These are phyloP conservation scores for Ascaphus truei DNA, from an alignment of 2,113 vertebrate species.

Conservation along the genomic window DNA sequence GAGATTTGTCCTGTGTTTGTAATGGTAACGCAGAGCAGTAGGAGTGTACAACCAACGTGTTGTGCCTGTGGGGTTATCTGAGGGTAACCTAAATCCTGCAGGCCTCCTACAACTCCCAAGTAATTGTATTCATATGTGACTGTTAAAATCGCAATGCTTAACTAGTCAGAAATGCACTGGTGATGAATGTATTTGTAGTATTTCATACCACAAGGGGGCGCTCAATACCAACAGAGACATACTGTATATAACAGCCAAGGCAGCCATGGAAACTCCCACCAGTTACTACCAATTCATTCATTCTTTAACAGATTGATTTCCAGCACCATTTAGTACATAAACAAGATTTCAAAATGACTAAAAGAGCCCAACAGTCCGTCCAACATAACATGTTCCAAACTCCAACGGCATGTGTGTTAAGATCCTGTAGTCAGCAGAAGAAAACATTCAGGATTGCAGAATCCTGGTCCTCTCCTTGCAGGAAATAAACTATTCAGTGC, in stretches of 20 bases:
- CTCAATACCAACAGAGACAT: not conserved
- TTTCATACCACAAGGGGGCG: constrained; percentile 13
- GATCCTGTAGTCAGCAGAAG: too few species aligned
- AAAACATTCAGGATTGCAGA: too few species aligned
- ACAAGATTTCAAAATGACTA: too few species aligned
- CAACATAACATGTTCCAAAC: too few species aligned
- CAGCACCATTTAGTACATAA: too few species aligned
- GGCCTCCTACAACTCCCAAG: constrained; percentile 8
- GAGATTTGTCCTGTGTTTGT: not conserved
- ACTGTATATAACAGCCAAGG: not conserved
- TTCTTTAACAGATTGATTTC: not conserved
- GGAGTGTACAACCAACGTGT: not conserved
- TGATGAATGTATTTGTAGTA: not conserved
- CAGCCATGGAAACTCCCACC: too few species aligned
- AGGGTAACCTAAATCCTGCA: constrained; percentile 16
- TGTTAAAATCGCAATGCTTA: not conserved
- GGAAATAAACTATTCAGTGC: too few species aligned
- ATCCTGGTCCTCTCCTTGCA: too few species aligned
- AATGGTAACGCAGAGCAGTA: not conserved
- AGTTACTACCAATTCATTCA: not conserved
- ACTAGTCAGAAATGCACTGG: not conserved
- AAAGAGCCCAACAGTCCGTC: too few species aligned
- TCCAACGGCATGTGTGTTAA: too few species aligned
- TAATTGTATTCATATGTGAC: constrained; percentile 29
- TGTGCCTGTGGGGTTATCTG: not conserved